Percentiles rank a stretch among this genome's conserved stretches.
These are phyloP conservation scores for Microtus montanus DNA, from an alignment of 2,113 vertebrate genomes.

Conservation along the genomic window DNA sequence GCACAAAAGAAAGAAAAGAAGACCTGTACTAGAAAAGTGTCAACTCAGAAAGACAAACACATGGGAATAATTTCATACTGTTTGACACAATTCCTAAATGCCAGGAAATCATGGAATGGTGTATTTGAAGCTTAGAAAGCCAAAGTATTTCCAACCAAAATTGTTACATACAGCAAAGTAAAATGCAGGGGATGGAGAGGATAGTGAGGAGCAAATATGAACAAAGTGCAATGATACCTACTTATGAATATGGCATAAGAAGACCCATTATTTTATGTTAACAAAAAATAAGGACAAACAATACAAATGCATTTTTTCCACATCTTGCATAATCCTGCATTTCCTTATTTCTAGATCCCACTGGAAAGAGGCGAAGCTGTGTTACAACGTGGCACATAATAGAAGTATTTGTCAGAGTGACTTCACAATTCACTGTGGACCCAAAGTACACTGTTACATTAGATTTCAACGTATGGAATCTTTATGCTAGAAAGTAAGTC, in stretches of 20 bases:
- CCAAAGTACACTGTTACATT: background rate
- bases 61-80: background rate
- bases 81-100: background rate
- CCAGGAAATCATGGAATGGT: too few species aligned
- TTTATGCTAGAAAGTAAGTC: slow-evolving; percentile 25
- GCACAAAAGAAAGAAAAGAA: background rate
- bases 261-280: background rate
- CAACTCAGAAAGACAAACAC: background rate
- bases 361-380: background rate
- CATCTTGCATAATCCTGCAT: background rate
- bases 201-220: background rate
- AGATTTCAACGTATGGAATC: background rate
- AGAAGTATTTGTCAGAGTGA: background rate
- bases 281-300: background rate
- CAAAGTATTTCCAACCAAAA: background rate
- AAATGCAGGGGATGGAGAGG: background rate
- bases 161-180: background rate
- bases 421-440: background rate
- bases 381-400: background rate
- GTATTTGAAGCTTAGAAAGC: background rate
- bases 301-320: background rate
- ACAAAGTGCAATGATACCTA: background rate
- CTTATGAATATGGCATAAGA: background rate
- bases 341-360: background rate
- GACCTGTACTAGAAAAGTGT: background rate